These are phyloP conservation scores for Saguinus midas DNA, from an alignment of 2,113 vertebrate genomes.

Conservation along the genomic window DNA sequence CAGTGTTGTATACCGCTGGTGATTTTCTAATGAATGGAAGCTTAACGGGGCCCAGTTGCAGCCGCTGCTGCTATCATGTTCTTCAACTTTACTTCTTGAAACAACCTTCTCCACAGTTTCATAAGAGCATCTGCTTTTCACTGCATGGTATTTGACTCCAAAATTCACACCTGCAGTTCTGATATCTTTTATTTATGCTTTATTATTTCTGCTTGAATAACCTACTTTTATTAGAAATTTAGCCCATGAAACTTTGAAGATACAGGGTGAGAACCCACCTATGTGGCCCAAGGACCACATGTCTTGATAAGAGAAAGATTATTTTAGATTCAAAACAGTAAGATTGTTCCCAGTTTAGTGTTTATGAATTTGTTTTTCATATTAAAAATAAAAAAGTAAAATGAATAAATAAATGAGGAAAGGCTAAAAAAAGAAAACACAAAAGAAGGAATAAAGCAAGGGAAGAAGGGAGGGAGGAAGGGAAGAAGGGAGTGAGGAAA, in stretches of 20 bases:
- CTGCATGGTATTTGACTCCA: not conserved
- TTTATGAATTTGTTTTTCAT: not conserved
- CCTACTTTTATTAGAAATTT: not conserved
- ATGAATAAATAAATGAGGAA: not conserved
- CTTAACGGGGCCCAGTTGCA: not conserved
- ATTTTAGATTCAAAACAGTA: not conserved
- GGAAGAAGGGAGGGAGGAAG: accelerated
- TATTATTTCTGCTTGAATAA: not conserved
- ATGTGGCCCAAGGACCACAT: not conserved
- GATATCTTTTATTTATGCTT: not conserved
- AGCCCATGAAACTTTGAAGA: not conserved
- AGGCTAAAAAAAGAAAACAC: not conserved
- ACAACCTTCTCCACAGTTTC: not conserved
- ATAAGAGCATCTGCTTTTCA: not conserved
- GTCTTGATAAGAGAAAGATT: not conserved
- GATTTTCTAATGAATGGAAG: not conserved
- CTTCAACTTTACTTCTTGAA: not conserved
- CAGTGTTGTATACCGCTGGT: not conserved
- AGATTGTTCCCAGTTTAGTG: not conserved
- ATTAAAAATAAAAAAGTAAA: not conserved
- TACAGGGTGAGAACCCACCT: not conserved
- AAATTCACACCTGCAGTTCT: not conserved
- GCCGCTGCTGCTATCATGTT: not conserved
- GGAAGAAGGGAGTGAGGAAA: no score
- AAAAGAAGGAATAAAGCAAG: accelerated